Base-by-base conservation (phyloP, 1,140 invertebrate species). In the Chymomyza costata region DNA sequence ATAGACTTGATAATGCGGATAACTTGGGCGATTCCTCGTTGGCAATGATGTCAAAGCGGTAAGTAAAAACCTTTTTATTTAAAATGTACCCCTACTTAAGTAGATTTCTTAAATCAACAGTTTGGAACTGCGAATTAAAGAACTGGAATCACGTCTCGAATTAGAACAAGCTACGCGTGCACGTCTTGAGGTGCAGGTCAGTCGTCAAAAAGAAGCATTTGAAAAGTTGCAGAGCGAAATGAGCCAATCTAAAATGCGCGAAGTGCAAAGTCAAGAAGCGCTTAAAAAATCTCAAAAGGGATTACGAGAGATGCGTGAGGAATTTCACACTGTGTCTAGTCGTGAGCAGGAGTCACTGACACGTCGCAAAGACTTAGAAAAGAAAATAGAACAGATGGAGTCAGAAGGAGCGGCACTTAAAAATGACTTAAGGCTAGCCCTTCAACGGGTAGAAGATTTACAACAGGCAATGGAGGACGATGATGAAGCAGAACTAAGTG, bases 111-210 rank as follows among this genome's bases (percentile, higher is more conserved):
- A 25, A 25, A 1, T 34, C 44, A 18, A 1, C 44, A 88, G 88
- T 25, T 88, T 95, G 44, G 94, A 96, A 83, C 88, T 94, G 62
- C 93, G 93, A 71, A 90, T 92, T 1, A 91, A 95, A 86, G 96
- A 98, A 76, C 86, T 97, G 32, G 95, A 97, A 82, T 95, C 93
- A 1, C 93, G 93, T 60, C 86, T 97, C 16, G 95, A 97, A 62
- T 86, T 97, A 44, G 96, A 98, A 80, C 91, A 92, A 71, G 95
- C 95, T 1, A 94, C 94, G 0, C 90, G 92, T 63, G 89, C 91
- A 5, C 90, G 95, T 18, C 85, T 96, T 1, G 95, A 97, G 87
- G 92, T 94, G 31, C 95, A 96, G 87, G 90, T 94, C 50, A 87
- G 89, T 13, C 88, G 95, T 51, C 86, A 95, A 39, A 95, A 95